Conservation (phyloP, 2,888 invertebrate species). For the Eupithecia subumbrata region DNA sequence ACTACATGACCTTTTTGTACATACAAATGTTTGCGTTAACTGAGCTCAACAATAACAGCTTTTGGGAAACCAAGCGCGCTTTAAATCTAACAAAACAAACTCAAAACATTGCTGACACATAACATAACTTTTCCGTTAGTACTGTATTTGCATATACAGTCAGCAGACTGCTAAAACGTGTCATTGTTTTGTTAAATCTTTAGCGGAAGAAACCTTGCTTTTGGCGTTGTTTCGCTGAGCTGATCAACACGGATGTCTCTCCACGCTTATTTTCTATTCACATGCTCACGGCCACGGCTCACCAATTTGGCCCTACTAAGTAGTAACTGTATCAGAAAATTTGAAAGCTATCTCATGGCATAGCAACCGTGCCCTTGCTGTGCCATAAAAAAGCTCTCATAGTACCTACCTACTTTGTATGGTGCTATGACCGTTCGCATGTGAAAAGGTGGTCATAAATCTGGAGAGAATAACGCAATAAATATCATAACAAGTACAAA, state of each 20-base stretch:
- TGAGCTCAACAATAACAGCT: neutral
- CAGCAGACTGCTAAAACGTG: conserved; percentile 1
- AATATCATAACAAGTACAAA: neutral
- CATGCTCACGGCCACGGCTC: neutral
- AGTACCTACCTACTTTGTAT: neutral
- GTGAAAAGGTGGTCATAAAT: neutral
- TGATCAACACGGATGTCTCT: neutral
- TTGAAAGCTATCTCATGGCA: neutral
- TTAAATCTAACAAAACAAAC: neutral
- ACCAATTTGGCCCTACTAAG: neutral
- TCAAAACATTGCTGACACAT: conserved; percentile 1
- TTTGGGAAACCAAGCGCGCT: neutral
- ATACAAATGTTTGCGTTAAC: neutral
- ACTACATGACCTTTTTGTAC: conserved; percentile 2
- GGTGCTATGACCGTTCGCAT: neutral
- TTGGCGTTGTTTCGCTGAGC: neutral
- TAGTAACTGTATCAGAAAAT: neutral
- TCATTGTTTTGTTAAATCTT: conserved; percentile 6
- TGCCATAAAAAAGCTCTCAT: neutral
- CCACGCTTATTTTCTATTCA: neutral
- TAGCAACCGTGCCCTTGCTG: neutral
- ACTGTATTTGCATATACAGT: too few relatives aligned
- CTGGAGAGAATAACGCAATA: conserved; percentile 4
- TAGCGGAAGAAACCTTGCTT: neutral
- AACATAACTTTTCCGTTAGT: neutral